Conservation (phyloP, 2,797 vertebrate genomes). For the Hyperoplus immaculatus region DNA sequence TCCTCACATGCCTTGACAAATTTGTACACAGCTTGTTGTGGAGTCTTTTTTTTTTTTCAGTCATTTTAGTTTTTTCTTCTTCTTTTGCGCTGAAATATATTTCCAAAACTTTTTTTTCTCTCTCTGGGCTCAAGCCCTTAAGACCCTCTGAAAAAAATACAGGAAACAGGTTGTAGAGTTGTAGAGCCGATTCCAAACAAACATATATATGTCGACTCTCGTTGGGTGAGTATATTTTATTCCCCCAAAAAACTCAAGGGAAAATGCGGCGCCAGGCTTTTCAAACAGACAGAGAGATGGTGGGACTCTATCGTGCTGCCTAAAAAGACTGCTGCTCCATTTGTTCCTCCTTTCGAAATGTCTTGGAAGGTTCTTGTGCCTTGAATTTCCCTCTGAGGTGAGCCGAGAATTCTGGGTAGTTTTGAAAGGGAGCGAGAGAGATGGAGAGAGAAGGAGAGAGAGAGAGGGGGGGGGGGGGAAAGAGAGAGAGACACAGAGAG, state of each 20-base stretch:
- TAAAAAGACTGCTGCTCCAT: not conserved
- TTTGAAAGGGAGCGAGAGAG: not conserved
- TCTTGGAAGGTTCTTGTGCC: not conserved
- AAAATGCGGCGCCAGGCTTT: conserved; percentile 1
- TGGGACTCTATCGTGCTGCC: not conserved
- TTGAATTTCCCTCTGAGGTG: not conserved
- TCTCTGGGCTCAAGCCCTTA: not conserved
- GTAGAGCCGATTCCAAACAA: not conserved
- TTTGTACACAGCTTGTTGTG: conserved; percentile 66
- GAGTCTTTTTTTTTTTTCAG: conserved; percentile 31
- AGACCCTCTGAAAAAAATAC: conserved; percentile 10
- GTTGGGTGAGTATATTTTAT: too few relatives aligned
- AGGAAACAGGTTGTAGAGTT: conserved; percentile 11
- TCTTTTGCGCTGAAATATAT: conserved; percentile 48
- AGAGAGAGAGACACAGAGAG: too few relatives aligned
- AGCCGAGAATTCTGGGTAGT: not conserved
- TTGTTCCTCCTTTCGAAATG: not conserved
- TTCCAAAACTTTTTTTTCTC: conserved; percentile 22
- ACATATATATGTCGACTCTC: too few relatives aligned
- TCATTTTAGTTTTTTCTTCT: conserved; percentile 50
- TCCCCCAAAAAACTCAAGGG: not conserved
- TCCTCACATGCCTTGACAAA: conserved; percentile 81
- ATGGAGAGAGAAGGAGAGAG: conserved; percentile 14
- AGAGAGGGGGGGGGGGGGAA: not conserved
- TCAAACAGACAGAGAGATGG: not conserved